A percentile compares a stretch with the other conserved stretches of the same genome.
Evolutionary conservation across 2,113 vertebrate genomes (phyloP).

Genomic region (Mola mola): DNA sequence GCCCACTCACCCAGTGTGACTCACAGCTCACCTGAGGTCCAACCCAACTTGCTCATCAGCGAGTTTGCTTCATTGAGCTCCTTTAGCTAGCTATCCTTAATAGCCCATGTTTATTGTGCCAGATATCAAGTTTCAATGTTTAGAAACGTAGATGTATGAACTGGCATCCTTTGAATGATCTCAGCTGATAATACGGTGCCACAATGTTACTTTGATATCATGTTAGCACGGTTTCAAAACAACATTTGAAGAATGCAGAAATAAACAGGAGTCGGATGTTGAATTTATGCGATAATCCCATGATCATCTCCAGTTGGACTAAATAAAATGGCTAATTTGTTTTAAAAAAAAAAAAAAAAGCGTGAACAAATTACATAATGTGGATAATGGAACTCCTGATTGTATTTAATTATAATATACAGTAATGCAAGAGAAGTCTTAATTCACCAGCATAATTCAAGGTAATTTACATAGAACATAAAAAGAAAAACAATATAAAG

Average conservation of each 20-base stretch:
- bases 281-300: neutral
- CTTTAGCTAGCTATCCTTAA: neutral
- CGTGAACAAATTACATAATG: neutral
- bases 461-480: too few relatives aligned
- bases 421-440: too few relatives aligned
- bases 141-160: neutral
- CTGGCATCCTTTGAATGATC: neutral
- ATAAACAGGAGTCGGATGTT: too few relatives aligned
- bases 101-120: constrained; percentile 1
- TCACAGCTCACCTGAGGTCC: constrained; percentile 15
- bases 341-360: neutral
- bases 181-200: neutral
- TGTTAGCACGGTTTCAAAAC: too few relatives aligned
- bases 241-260: too few relatives aligned
- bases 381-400: too few relatives aligned
- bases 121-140: neutral
- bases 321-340: too few relatives aligned
- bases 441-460: too few relatives aligned
- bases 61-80: constrained; percentile 41
- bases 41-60: constrained; percentile 14
- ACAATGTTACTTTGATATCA: neutral
- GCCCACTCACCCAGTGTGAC: neutral
- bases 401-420: too few relatives aligned
- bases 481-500: neutral
- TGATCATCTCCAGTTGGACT: neutral